A percentile compares a stretch with the other conserved stretches of the same genome.
phyloP scores from a whole-genome alignment of 1,140 invertebrate species.

The Rhopalosiphum maidis region DNA sequence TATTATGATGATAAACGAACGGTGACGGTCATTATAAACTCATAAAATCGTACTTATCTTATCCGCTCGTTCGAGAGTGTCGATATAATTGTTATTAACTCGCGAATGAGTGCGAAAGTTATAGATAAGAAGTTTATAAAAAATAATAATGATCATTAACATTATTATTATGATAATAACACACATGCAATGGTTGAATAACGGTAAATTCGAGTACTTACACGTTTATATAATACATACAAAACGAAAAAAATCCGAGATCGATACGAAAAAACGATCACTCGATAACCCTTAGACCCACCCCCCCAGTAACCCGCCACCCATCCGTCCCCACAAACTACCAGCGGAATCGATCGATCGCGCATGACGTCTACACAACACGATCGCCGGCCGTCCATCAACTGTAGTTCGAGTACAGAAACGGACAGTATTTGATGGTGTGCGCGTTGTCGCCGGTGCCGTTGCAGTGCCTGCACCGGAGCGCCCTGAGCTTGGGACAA shows the following conservation, averaged over 20 bases:
- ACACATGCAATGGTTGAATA: too few species aligned
- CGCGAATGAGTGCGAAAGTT: not conserved
- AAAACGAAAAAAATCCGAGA: too few species aligned
- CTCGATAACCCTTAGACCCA: not conserved
- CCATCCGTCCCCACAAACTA: not conserved
- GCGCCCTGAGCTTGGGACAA: conserved; percentile 45
- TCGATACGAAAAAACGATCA: too few species aligned
- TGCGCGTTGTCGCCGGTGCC: conserved; percentile 51
- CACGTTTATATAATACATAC: not conserved
- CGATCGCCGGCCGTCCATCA: not conserved
- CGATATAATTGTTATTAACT: not conserved
- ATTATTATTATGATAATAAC: not conserved
- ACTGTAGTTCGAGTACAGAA: conserved; percentile 29
- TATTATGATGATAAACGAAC: not conserved
- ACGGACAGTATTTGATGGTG: conserved; percentile 53
- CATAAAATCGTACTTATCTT: conserved; percentile 24
- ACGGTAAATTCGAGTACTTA: not conserved
- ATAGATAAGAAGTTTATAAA: not conserved
- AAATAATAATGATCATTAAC: too few species aligned
- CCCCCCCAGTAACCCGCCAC: not conserved
- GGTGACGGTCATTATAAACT: not conserved
- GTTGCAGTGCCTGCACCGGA: conserved; percentile 43
- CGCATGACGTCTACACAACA: not conserved
- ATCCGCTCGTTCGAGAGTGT: not conserved
- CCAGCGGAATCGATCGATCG: not conserved